Base-by-base conservation (phyloP, 2,797 vertebrate species). In the Parauchenoglanis punctatus region DNA sequence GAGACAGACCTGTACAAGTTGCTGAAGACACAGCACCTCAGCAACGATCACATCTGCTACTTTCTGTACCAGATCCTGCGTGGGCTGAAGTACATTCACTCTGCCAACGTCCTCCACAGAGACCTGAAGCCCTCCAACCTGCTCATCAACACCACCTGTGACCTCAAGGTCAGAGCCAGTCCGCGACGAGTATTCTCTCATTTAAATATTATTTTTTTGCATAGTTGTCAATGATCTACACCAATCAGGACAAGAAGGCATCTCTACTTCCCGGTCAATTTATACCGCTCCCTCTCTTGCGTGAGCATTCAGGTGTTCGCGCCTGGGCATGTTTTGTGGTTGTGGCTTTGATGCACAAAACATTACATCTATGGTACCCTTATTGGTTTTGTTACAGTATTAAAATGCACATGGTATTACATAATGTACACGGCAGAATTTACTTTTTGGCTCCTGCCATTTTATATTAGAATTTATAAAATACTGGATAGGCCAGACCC, bases 1-100 rank as follows among this genome's bases (percentile, higher is more conserved):
- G 98, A 99, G 94, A 98, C 97, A 0, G 98, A 99, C 93, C 95
- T 99, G 5, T 99, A 99, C 96, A 99, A 99, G 93, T 93, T 99
- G 94, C 96, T 99, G 92, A 99, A 98, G 89, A 93, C 94, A 1
- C 98, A 99, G 87, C 97, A 95, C 81, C 92, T 99, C 83, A 98
- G 97, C 87, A 96, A 98, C 3, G 97, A 99, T 93, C 98, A 99
- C 72, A 94, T 97, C 87, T 98, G 98, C 92, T 99, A 98, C 94
- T 99, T 99, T 95, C 96, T 99, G 4, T 99, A 99, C 94, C 98
- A 99, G 91, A 98, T 99, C 63, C 96, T 99, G 5, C 93, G 98
- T 86, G 98, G 97, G 76, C 97, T 99, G 92, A 99, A 98, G 93
- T 99, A 99, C 93, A 99, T 99, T 88, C 98, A 99, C 95, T 98